phyloP scores from a whole-genome alignment of 2,888 invertebrate genomes.

The Nineta flava region DNA sequence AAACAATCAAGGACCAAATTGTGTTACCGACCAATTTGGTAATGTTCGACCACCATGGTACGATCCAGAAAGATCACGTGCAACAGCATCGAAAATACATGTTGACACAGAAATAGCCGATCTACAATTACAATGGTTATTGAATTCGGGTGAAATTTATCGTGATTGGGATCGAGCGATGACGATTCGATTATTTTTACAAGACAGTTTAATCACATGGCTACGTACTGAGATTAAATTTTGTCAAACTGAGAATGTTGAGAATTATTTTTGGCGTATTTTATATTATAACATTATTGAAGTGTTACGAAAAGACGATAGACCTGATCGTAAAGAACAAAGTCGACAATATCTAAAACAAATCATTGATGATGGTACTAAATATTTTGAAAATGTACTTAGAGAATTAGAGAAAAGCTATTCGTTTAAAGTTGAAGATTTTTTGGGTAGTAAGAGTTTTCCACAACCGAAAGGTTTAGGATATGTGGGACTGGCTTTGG shows the following conservation, averaged over 20 bases:
- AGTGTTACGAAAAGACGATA: slow-evolving; percentile 50
- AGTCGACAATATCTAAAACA: slow-evolving; percentile 46
- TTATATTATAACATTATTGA: slow-evolving; percentile 81
- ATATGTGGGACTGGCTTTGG: slow-evolving; percentile 56
- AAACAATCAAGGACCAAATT: slow-evolving; percentile 11
- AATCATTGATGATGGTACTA: slow-evolving; percentile 64
- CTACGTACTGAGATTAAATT: slow-evolving; percentile 69
- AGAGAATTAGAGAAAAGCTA: slow-evolving; percentile 57
- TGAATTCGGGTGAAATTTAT: slow-evolving; percentile 40
- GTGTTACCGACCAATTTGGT: slow-evolving; percentile 32
- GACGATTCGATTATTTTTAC: slow-evolving; percentile 46
- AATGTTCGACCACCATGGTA: slow-evolving; percentile 38
- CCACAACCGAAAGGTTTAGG: slow-evolving; percentile 45
- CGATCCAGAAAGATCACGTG: slow-evolving; percentile 22
- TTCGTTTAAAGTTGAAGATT: slow-evolving; percentile 51
- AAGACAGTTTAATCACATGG: slow-evolving; percentile 48
- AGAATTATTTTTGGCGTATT: slow-evolving; percentile 83
- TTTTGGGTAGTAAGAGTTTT: slow-evolving; percentile 39
- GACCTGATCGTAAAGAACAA: slow-evolving; percentile 42
- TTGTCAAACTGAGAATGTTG: slow-evolving; percentile 73
- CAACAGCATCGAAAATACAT: slow-evolving; percentile 14
- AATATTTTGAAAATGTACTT: slow-evolving; percentile 62
- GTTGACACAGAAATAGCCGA: slow-evolving; percentile 52
- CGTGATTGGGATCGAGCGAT: slow-evolving; percentile 49
- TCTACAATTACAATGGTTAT: slow-evolving; percentile 45